phyloP scores from a whole-genome alignment of 2,888 invertebrate species.

The Zygogramma bicolorata region DNA sequence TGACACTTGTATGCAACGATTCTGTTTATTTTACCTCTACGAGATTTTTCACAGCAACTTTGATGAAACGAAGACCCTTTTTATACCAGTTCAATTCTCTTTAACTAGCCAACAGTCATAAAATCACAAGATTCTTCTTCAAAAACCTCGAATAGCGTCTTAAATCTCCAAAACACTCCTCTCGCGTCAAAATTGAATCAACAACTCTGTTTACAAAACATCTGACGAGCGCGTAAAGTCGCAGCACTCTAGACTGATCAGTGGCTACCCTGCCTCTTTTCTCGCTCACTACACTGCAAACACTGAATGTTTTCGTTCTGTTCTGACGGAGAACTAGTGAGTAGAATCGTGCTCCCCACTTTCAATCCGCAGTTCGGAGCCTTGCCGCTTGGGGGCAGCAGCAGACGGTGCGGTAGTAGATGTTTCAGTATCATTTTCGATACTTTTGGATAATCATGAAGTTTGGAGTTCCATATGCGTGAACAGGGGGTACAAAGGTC shows the following conservation, averaged over 20 bases:
- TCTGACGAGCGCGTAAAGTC: not conserved
- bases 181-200: not conserved
- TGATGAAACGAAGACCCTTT: not conserved
- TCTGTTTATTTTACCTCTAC: not conserved
- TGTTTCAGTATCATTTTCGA: slow-evolving; percentile 27
- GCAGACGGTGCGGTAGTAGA: slow-evolving; percentile 20
- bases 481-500: not conserved
- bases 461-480: not conserved
- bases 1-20: slow-evolving; percentile 45
- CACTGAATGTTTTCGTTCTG: not conserved
- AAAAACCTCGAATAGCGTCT: not conserved
- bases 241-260: not conserved
- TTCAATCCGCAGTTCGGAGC: not conserved
- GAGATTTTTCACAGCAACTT: not conserved
- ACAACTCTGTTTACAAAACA: not conserved
- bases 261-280: not conserved
- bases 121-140: too few relatives aligned
- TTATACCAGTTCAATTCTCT: not conserved
- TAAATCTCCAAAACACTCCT: not conserved
- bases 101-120: too few relatives aligned
- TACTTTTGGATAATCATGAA: not conserved
- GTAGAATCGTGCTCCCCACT: not conserved
- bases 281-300: not conserved
- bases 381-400: not conserved
- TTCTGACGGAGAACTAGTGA: not conserved